Base-by-base conservation (phyloP, 2,888 invertebrate species). In the Pycnomerus fuliginosus region DNA sequence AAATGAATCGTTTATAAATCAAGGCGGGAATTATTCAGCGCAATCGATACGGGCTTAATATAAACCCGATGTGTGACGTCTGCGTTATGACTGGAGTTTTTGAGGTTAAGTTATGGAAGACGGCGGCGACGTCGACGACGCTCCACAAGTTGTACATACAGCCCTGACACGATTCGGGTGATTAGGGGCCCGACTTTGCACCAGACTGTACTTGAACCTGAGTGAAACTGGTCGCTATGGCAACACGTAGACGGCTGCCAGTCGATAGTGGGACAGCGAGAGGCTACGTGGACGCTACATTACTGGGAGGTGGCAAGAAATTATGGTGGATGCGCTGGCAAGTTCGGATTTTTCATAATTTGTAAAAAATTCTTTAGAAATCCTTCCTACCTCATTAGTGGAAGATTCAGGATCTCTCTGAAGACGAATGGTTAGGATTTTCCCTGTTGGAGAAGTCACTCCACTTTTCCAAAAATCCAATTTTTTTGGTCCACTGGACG, bases 161-260 rank as follows among this genome's bases (percentile, higher is more conserved):
- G 39, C 41, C 42, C 44, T 50, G 52, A 50, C 49, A 47, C 49
- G 36, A 33, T 49, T 45, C 39, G 32, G 39, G 25, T 34, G 47
- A 44, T 44, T 42, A 46, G 28, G 45, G 43, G 44, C 35, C 36
- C 36, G 53, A 56, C 58, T 64, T 65, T 65, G 56, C 53, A 52
- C 56, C 58, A 61, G 65, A 65, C 64, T 65, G 64, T 65, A 65
- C 65, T 60, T 56, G 62, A 65, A 62, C 62, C 63, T 61, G 65
- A 63, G 62, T 55, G 64, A 61, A 52, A 55, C 61, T 59, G 60
- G 64, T 65, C 46, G 53, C 54, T 59, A 65, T 65, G 60, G 61
- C 47, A 58, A 65, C 64, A 44, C 52, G 58, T 64, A 62, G 64
- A 63, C 61, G 60, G 60, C 57, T 56, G 44, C 52, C 63, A 65